Conservation (phyloP, 2,113 vertebrate genomes). For the Phylloscopus trochiloides region DNA sequence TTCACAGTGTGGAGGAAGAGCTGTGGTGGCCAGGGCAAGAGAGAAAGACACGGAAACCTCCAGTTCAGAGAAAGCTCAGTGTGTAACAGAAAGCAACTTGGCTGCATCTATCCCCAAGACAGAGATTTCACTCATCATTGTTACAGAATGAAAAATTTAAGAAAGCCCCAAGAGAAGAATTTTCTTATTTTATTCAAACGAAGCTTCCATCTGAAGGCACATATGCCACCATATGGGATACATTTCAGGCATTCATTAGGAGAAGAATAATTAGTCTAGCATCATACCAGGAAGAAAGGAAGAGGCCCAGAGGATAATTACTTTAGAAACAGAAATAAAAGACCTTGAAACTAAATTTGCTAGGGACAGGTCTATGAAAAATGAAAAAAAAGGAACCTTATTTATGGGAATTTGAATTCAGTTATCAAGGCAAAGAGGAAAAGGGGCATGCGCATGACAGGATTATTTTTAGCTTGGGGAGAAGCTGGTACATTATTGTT, state of each 20-base stretch:
- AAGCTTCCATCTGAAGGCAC: slow-evolving; percentile 75
- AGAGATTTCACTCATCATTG: slow-evolving; percentile 69
- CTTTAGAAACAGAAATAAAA: slow-evolving; percentile 77
- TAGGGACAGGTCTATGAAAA: slow-evolving; percentile 68
- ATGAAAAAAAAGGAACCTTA: slow-evolving; percentile 22
- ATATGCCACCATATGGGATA: slow-evolving; percentile 79
- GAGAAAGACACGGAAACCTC: neutral
- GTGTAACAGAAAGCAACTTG: slow-evolving; percentile 38
- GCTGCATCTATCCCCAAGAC: slow-evolving; percentile 44
- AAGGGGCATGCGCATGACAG: neutral
- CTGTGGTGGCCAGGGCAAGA: neutral
- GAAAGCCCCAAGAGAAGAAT: slow-evolving; percentile 72
- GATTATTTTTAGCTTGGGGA: slow-evolving; percentile 43
- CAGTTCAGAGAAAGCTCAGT: neutral
- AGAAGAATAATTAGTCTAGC: slow-evolving; percentile 80
- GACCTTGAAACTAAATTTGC: slow-evolving; percentile 78
- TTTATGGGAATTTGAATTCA: slow-evolving; percentile 59
- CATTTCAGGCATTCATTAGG: slow-evolving; percentile 80
- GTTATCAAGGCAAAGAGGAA: slow-evolving; percentile 59
- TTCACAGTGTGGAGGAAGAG: neutral
- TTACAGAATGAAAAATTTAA: slow-evolving; percentile 74
- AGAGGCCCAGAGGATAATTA: slow-evolving; percentile 80
- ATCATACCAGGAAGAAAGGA: slow-evolving; percentile 70
- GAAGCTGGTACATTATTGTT: slow-evolving; percentile 26
- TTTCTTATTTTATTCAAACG: slow-evolving; percentile 77